These are phyloP conservation scores for Drosophila bocqueti DNA, from an alignment of 1,140 invertebrate species.

Conservation along the genomic window DNA sequence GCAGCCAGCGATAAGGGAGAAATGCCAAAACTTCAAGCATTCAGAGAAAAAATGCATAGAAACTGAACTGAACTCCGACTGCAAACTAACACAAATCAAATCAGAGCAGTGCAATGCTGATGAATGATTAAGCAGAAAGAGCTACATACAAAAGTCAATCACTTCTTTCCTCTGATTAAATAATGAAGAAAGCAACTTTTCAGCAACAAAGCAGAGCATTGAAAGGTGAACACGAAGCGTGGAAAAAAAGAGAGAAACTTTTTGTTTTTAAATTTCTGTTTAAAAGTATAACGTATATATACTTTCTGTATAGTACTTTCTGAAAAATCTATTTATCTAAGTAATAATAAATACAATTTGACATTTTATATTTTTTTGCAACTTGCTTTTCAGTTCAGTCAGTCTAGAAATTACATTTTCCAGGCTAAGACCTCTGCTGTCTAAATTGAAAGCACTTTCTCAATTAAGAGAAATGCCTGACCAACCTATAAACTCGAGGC, in stretches of 20 bases:
- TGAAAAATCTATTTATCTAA: not conserved
- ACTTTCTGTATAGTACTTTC: no score
- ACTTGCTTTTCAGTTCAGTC: not conserved
- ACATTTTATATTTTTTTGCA: slow-evolving; percentile 3
- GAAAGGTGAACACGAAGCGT: not conserved
- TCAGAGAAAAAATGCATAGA: not conserved
- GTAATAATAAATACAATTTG: no score
- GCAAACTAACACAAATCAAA: slow-evolving; percentile 34
- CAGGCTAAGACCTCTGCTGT: not conserved
- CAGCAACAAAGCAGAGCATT: not conserved
- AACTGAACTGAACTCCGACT: not conserved
- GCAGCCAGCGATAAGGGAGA: slow-evolving; percentile 13
- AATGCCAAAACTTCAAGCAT: slow-evolving; percentile 8
- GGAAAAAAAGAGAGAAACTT: not conserved
- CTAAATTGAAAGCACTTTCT: slow-evolving; percentile 3
- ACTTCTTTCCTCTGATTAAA: slow-evolving; percentile 14
- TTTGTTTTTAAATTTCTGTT: not conserved
- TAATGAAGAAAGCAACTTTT: slow-evolving; percentile 11
- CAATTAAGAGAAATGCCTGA: slow-evolving; percentile 8
- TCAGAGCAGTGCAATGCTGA: slow-evolving; percentile 52
- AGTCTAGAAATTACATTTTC: not conserved
- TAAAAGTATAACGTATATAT: not conserved
- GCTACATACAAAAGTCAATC: slow-evolving; percentile 21
- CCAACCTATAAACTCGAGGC: not conserved
- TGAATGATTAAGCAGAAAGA: slow-evolving; percentile 42